phyloP scores from a whole-genome alignment of 2,888 invertebrate species.

The Phragmatobia fuliginosa region DNA sequence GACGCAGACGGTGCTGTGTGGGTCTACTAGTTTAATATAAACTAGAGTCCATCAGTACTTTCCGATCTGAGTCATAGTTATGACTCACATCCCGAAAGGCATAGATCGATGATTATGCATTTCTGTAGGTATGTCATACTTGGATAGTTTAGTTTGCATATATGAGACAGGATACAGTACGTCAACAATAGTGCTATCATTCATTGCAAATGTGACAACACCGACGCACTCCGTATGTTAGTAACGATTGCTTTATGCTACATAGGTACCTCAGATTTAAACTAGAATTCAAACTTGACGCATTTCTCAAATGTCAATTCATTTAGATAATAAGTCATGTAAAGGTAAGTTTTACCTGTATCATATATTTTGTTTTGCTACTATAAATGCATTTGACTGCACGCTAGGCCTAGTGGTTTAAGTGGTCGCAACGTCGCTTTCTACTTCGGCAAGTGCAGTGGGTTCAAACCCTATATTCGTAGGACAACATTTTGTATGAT shows the following conservation, averaged over 20 bases:
- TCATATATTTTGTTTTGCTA: neutral
- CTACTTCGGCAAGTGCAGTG: too few relatives aligned
- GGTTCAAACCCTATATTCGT: too few relatives aligned
- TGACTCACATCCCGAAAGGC: slow-evolving; percentile 25
- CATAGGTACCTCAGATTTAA: neutral
- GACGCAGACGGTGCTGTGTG: too few relatives aligned
- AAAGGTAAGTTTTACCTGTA: too few relatives aligned
- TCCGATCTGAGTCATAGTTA: slow-evolving; percentile 26
- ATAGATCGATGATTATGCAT: slow-evolving; percentile 37
- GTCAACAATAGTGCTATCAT: neutral
- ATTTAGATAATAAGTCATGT: too few relatives aligned
- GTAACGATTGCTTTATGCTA: neutral
- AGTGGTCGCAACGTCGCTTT: too few relatives aligned
- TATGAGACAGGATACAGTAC: slow-evolving; percentile 21
- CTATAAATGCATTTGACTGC: too few relatives aligned
- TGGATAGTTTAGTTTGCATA: slow-evolving; percentile 20
- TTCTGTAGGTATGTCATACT: slow-evolving; percentile 22
- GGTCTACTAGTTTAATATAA: too few relatives aligned
- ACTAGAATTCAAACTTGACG: neutral
- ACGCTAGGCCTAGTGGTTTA: too few relatives aligned
- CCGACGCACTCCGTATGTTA: neutral
- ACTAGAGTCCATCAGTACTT: slow-evolving; percentile 28
- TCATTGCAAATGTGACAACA: neutral
- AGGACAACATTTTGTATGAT: too few relatives aligned
- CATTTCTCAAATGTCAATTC: too few relatives aligned